Evolutionary conservation across 64 coral and sea anemone genomes (phyloP).

Genomic region (Hydrozoanthus tunicans): DNA sequence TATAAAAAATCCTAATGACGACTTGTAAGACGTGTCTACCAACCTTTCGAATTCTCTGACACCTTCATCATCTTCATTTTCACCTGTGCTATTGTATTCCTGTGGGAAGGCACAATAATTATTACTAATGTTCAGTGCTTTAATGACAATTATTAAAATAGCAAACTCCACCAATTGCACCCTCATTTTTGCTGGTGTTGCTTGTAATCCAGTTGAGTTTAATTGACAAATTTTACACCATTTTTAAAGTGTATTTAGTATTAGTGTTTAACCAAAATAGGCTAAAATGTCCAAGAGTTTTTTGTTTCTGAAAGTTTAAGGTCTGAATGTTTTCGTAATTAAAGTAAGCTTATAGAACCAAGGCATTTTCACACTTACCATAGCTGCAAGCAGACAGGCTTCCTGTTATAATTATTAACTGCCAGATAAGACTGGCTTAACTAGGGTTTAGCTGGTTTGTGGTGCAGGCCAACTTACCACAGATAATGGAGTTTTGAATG

Average conservation of each 20-base stretch:
- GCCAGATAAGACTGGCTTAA: too few species aligned
- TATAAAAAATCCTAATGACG: neutral
- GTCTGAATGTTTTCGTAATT: too few species aligned
- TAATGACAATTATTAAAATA: too few species aligned
- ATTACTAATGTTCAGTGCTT: too few species aligned
- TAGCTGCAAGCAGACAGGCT: neutral
- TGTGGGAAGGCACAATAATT: neutral
- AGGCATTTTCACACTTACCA: neutral
- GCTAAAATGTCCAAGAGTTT: too few species aligned
- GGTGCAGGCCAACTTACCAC: slow-evolving; percentile 27
- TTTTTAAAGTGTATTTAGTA: too few species aligned
- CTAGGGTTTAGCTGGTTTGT: too few species aligned
- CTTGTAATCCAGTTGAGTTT: neutral
- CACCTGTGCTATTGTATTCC: slow-evolving; percentile 35
- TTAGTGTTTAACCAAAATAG: too few species aligned
- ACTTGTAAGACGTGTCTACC: neutral
- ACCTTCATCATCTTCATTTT: slow-evolving; percentile 28
- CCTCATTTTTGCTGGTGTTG: neutral
- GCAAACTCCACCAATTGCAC: neutral
- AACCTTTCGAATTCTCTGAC: slow-evolving; percentile 59
- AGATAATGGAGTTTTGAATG: slow-evolving; percentile 85
- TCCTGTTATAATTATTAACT: neutral
- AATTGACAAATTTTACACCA: too few species aligned
- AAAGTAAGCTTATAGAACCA: neutral
- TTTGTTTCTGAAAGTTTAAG: too few species aligned